Base-by-base conservation (phyloP, 2,113 vertebrate species). In the Chrysemys picta region DNA sequence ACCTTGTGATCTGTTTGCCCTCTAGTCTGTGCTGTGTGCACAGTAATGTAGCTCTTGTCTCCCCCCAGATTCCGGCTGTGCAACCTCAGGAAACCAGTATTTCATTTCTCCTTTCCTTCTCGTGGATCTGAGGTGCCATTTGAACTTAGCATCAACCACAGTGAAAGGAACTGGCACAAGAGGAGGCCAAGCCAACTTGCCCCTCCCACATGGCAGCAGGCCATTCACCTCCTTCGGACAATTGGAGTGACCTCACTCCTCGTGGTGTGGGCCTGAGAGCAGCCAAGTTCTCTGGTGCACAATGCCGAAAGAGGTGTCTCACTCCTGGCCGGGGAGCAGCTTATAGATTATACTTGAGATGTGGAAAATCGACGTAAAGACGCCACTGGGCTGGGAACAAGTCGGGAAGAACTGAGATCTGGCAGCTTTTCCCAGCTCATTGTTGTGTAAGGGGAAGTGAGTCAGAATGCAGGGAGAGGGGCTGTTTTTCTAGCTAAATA, bases 381-480 rank as follows among this genome's bases (percentile, higher is more conserved):
- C 42, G n/a, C 24, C 81, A 19, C 27, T 83, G 5, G 17, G n/a
- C 54, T 83, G 54, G 5, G 79, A 80, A 52, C 49, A 80, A n/a
- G 50, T 35, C 4, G 45, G 27, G 50, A 14, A 65, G n/a, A 24
- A 38, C 45, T 16, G 22, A 56, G 80, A 16, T 22, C 52, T 42
- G 53, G 52, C 52, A 42, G 82, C 35, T 24, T 42, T 59, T 13
- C 47, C 35, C 22, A 38, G 52, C 27, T 56, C 72, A 90, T 84
- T 84, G 88, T 52, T 84, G 53, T 78, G 49, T 19, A 45, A 90
- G 89, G 82, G 89, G 89, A 90, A 89, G 50, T 90, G 82, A 84
- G 89, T 84, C 89, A 90, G 53, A 88, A 47, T 47, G 82, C 25
- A 25, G 49, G 6, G 82, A 50, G 80, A 24, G 31, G 5, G 13